These are phyloP conservation scores for Portunus trituberculatus DNA, from an alignment of 1,140 invertebrate species.

Conservation along the genomic window DNA sequence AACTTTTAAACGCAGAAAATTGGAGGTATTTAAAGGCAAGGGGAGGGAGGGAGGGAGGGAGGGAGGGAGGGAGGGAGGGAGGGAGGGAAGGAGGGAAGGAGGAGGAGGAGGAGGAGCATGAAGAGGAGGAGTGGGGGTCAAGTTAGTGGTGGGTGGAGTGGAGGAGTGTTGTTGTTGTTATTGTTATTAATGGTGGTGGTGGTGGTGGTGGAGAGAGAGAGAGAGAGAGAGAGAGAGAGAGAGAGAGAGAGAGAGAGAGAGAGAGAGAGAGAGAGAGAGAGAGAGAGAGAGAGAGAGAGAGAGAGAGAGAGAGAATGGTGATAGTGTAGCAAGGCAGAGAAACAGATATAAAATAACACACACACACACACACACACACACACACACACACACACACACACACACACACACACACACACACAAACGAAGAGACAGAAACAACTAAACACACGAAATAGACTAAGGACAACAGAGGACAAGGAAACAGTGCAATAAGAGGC, in stretches of 20 bases:
- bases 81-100: not conserved
- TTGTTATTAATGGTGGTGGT: no score
- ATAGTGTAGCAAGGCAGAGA: no score
- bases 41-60: not conserved
- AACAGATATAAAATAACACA: no score
- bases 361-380: no score
- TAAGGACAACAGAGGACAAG: not conserved
- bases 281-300: not conserved
- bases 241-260: not conserved
- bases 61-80: not conserved
- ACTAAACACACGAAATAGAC: not conserved
- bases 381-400: no score
- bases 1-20: not conserved
- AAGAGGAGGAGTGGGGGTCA: not conserved
- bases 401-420: not conserved
- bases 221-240: conserved; percentile 21
- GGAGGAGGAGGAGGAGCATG: not conserved
- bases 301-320: not conserved
- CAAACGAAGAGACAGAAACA: no score
- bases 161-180: no score
- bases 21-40: not conserved
- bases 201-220: not conserved
- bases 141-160: no score
- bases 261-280: not conserved
- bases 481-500: no score